These are phyloP conservation scores for Crotalus horridus DNA, from an alignment of 2,113 vertebrate genomes.

Conservation along the genomic window DNA sequence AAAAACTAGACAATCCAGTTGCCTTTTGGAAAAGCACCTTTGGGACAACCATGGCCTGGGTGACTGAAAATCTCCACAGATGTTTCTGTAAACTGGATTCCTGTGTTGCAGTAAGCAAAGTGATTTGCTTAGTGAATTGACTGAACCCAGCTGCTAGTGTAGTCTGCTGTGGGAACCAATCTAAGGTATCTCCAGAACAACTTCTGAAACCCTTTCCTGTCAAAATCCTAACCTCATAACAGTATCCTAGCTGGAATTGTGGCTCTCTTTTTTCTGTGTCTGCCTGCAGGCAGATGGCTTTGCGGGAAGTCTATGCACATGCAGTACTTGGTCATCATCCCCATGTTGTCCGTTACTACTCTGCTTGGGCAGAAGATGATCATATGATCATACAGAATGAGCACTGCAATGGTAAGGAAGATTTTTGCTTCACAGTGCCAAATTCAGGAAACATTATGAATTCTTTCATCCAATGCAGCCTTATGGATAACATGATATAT, in stretches of 20 bases:
- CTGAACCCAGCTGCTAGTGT: background rate
- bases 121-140: background rate
- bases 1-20: too few species aligned
- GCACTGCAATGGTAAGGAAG: slow-evolving; percentile 87
- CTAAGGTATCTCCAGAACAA: background rate
- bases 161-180: background rate
- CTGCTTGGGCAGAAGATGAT: slow-evolving; percentile 89
- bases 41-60: background rate
- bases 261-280: background rate
- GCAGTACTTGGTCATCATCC: slow-evolving; percentile 94
- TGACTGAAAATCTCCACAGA: background rate
- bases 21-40: background rate
- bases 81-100: background rate
- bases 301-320: slow-evolving; percentile 93
- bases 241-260: background rate
- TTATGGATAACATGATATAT: background rate
- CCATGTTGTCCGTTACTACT: slow-evolving; percentile 96
- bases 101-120: background rate
- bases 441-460: background rate
- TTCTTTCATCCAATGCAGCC: background rate
- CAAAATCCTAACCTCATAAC: background rate
- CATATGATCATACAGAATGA: slow-evolving; percentile 97
- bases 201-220: background rate
- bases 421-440: background rate
- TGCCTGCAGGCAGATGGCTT: slow-evolving; percentile 76